Evolutionary conservation across 2,797 vertebrate genomes (phyloP).

Genomic region (Galago senegalensis): DNA sequence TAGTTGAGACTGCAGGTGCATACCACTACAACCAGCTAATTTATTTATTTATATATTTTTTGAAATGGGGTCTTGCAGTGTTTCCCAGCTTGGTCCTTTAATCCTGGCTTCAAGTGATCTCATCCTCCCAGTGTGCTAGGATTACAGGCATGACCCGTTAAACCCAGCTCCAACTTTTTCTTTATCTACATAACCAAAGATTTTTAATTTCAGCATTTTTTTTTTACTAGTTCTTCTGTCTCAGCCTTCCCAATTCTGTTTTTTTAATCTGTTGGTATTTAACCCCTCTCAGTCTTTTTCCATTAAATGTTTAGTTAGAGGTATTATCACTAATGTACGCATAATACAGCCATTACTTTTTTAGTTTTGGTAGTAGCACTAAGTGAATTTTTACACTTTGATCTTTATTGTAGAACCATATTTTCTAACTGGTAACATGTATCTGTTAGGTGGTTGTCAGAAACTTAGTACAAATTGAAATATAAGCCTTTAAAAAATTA

Average conservation of each 20-base stretch:
- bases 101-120: not conserved
- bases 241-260: not conserved
- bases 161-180: not conserved
- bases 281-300: not conserved
- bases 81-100: not conserved
- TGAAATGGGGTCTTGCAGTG: not conserved
- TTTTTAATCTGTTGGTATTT: slow-evolving; percentile 43
- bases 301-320: not conserved
- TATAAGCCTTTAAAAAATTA: not conserved
- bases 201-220: slow-evolving; percentile 17
- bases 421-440: not conserved
- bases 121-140: not conserved
- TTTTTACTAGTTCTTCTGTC: not conserved
- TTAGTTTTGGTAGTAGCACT: slow-evolving; percentile 13
- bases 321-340: not conserved
- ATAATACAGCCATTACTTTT: not conserved
- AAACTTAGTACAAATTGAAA: slow-evolving; percentile 21
- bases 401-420: not conserved
- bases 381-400: slow-evolving; percentile 18
- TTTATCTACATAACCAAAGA: not conserved
- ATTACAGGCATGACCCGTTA: not conserved
- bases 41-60: not conserved
- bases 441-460: slow-evolving; percentile 38
- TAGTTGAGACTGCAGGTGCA: not conserved
- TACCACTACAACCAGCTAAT: not conserved